Conservation (phyloP, 2,113 vertebrate genomes). For the Anseranas semipalmata region DNA sequence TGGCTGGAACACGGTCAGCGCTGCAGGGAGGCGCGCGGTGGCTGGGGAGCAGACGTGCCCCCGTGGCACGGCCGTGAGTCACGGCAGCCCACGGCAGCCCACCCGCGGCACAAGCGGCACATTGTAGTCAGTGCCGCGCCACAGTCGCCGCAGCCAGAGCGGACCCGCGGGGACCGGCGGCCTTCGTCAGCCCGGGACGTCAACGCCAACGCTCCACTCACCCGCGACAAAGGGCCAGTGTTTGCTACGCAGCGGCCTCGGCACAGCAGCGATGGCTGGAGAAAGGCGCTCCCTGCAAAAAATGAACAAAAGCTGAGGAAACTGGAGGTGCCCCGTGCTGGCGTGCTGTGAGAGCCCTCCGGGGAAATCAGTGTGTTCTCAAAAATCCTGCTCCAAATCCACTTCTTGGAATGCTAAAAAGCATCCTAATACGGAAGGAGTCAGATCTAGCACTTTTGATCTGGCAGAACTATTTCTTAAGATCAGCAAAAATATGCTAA, state of each 20-base stretch:
- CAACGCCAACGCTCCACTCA: background rate
- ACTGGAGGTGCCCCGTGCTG: accelerated
- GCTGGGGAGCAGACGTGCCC: accelerated
- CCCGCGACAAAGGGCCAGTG: background rate
- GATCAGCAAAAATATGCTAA: background rate
- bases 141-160: background rate
- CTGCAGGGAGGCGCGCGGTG: accelerated
- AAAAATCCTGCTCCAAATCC: background rate
- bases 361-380: accelerated
- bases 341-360: accelerated
- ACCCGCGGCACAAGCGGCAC: background rate
- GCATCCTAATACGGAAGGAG: accelerated
- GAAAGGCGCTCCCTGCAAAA: background rate
- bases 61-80: background rate
- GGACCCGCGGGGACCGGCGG: background rate
- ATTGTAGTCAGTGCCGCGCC: background rate
- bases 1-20: accelerated
- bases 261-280: background rate
- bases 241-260: background rate
- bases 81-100: background rate
- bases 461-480: accelerated
- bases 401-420: background rate
- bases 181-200: accelerated
- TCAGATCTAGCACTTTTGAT: background rate
- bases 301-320: background rate